These are phyloP conservation scores for Dasyprocta punctata DNA, from an alignment of 2,113 vertebrate species.

Conservation along the genomic window DNA sequence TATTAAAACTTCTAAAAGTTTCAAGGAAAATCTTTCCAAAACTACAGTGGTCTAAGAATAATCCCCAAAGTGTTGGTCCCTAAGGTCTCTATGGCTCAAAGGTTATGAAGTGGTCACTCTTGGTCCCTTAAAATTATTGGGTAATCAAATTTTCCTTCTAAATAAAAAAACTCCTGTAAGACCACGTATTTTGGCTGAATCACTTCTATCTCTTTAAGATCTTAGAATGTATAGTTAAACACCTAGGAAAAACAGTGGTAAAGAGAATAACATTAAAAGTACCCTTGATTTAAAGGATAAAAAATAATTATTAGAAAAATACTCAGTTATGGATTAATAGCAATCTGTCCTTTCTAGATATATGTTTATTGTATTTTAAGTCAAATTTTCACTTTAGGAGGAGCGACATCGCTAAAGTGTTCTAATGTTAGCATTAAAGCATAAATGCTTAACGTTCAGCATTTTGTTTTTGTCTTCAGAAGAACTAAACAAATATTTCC, in stretches of 20 bases:
- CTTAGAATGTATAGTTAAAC: conserved; percentile 8
- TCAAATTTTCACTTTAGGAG: conserved; percentile 39
- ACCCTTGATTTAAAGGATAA: not conserved
- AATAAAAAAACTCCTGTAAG: not conserved
- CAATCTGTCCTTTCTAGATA: conserved; percentile 43
- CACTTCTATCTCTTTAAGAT: not conserved
- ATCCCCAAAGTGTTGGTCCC: not conserved
- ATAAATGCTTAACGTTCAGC: conserved; percentile 46
- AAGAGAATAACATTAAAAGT: conserved; percentile 15
- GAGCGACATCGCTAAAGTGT: not conserved
- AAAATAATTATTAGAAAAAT: conserved; percentile 50
- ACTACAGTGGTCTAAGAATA: not conserved
- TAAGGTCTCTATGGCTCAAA: not conserved
- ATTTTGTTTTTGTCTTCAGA: conserved; percentile 83
- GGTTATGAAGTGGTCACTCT: not conserved
- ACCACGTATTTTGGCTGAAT: not conserved
- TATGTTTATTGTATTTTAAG: not conserved
- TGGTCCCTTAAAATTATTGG: not conserved
- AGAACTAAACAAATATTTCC: conserved; percentile 80
- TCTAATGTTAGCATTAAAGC: not conserved
- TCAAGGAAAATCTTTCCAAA: conserved; percentile 14
- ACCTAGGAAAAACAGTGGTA: not conserved
- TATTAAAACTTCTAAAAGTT: not conserved
- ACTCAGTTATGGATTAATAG: conserved; percentile 39
- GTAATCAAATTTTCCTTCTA: not conserved